Evolutionary conservation across 1,140 invertebrate genomes (phyloP).

Genomic region (Saxidomus purpurata): DNA sequence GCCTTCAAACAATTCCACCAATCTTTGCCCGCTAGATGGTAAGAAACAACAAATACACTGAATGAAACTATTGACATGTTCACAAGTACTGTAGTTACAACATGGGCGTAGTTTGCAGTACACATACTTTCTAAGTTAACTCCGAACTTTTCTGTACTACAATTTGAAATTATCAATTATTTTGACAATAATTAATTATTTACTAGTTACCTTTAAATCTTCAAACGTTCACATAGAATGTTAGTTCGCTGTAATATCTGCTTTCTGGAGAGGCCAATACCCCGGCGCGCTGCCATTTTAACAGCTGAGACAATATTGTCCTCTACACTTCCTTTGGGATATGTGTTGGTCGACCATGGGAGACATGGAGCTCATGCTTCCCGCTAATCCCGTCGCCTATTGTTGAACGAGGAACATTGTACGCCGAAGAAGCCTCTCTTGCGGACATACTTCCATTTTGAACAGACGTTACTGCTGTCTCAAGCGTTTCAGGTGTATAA

Average conservation of each 20-base stretch:
- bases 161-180: no score
- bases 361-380: background rate
- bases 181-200: no score
- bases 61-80: no score
- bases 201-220: background rate
- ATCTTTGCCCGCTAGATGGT: background rate
- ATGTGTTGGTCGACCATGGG: background rate
- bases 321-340: constrained; percentile 18
- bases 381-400: constrained; percentile 24
- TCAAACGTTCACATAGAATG: constrained; percentile 6
- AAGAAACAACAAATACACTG: no score
- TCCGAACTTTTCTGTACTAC: no score
- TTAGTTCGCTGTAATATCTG: constrained; percentile 27
- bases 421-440: constrained; percentile 12
- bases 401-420: constrained; percentile 52
- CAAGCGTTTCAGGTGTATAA: background rate
- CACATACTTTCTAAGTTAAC: no score
- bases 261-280: constrained; percentile 6
- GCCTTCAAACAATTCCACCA: background rate
- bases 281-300: constrained; percentile 17
- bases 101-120: no score
- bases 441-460: constrained; percentile 31
- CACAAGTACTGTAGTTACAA: no score
- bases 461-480: constrained; percentile 21
- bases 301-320: constrained; percentile 23